These are phyloP conservation scores for Diarsia rubi DNA, from an alignment of 2,888 invertebrate genomes.

Conservation along the genomic window DNA sequence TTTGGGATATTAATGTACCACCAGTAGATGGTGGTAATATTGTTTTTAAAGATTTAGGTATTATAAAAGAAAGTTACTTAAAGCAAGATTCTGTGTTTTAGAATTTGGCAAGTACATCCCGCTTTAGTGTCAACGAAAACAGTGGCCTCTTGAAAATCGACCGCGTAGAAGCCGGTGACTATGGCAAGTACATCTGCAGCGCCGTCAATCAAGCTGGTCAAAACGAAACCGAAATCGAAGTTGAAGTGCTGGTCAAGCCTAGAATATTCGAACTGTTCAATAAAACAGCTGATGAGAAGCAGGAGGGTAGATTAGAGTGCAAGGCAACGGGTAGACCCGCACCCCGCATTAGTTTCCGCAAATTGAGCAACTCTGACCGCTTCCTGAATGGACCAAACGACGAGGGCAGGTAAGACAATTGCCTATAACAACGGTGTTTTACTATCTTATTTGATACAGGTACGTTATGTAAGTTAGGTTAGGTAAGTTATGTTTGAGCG, in stretches of 20 bases:
- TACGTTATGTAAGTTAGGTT: conserved; percentile 28
- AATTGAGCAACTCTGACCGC: conserved; percentile 92
- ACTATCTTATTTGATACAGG: conserved; percentile 63
- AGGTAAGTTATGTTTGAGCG: conserved; percentile 16
- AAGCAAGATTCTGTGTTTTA: conserved; percentile 70
- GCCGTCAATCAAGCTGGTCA: conserved; percentile 95
- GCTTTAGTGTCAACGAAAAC: conserved; percentile 93
- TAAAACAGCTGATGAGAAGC: conserved; percentile 92
- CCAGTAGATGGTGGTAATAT: not conserved
- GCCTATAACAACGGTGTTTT: conserved; percentile 63
- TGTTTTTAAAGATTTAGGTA: not conserved
- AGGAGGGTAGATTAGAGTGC: conserved; percentile 93
- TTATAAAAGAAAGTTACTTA: not conserved
- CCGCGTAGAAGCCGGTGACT: conserved; percentile 94
- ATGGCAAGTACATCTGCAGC: conserved; percentile 95
- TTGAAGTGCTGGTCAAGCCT: conserved; percentile 94
- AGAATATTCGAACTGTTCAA: conserved; percentile 95
- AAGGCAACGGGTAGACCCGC: conserved; percentile 95
- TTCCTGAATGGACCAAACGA: conserved; percentile 93
- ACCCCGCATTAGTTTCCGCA: conserved; percentile 95
- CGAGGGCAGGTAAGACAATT: conserved; percentile 86
- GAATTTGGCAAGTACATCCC: conserved; percentile 92
- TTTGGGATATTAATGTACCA: no score
- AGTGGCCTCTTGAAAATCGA: conserved; percentile 94
- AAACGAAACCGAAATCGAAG: conserved; percentile 92